Conservation (phyloP, 37 sponge, comb jelly and placozoan species). For the Diacarnus erythraeanus region DNA sequence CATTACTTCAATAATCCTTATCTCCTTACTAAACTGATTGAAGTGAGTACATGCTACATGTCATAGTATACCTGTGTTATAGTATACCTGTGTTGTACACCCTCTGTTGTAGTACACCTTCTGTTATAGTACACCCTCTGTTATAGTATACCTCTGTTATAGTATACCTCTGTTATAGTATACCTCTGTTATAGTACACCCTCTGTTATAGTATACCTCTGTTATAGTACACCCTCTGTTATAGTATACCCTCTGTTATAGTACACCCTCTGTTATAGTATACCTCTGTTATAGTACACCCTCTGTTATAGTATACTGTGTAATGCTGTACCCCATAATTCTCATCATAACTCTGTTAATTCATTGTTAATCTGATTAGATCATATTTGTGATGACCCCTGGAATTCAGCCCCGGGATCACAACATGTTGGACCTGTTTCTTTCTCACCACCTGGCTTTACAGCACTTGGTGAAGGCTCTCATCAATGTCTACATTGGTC, state of each 20-base stretch:
- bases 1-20: conserved; percentile 85
- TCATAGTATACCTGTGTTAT: no score
- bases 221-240: no score
- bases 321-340: neutral
- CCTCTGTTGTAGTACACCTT: no score
- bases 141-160: no score
- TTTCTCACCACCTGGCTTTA: conserved; percentile 36
- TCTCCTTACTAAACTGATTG: conserved; percentile 83
- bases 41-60: conserved; percentile 52
- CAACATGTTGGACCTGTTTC: conserved; percentile 40
- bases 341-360: neutral
- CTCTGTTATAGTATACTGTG: neutral
- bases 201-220: no score
- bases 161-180: no score
- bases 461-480: conserved; percentile 51
- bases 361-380: conserved; percentile 32
- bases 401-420: conserved; percentile 42
- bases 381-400: conserved; percentile 64
- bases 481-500: conserved; percentile 74
- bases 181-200: no score
- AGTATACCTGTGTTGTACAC: no score
- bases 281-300: no score
- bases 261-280: no score
- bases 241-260: no score
- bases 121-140: no score